Evolutionary conservation across 2,888 invertebrate genomes (phyloP), one percentile per base, ranked within the genome.

Genomic region (Eupithecia abbreviata): DNA sequence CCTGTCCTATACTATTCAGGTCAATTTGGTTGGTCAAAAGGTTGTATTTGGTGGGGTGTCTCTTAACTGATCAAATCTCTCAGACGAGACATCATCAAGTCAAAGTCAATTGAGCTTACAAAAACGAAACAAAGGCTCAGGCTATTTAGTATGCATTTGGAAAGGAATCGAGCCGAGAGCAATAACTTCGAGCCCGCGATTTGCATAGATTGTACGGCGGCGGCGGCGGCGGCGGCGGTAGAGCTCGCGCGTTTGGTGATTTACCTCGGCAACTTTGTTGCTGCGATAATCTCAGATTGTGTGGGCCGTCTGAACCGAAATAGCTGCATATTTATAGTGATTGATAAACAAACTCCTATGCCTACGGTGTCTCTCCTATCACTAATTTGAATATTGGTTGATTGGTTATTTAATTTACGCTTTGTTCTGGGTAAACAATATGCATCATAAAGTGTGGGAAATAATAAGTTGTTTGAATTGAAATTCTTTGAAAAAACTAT

Each of bases 111-210:
- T 81, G 80, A 84, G 82, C 82, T 86, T 84, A 89, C 92, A 92
- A 92, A 92, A 92, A 88, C 86, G 84, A 84, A 90, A 92, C 91
- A 92, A 94, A 92, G 90, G 90, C 87, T 18, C 58, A 55, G 18
- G 58, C 91, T 94, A 89, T 93, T 94, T 94, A 94, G 93, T 94
- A 94, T 94, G 93, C 94, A 93, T 93, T 94, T 93, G 92, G 92
- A 94, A 94, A 94, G 93, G 92, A 93, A 92, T 91, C 88, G 92
- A 93, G 93, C 92, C 91, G 94, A 94, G 94, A 94, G 94, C 92
- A 93, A 94, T 94, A 94, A 94, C 93, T 94, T 92, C 90, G 91
- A 90, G 90, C 86, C 55, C 85, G 89, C 90, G 91, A 94, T 94
- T 95, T 94, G 93, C 95, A 94, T 95, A 94, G 94, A 94, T 94